These are phyloP conservation scores for Melolontha melolontha DNA, from an alignment of 2,888 invertebrate species.

Conservation along the genomic window DNA sequence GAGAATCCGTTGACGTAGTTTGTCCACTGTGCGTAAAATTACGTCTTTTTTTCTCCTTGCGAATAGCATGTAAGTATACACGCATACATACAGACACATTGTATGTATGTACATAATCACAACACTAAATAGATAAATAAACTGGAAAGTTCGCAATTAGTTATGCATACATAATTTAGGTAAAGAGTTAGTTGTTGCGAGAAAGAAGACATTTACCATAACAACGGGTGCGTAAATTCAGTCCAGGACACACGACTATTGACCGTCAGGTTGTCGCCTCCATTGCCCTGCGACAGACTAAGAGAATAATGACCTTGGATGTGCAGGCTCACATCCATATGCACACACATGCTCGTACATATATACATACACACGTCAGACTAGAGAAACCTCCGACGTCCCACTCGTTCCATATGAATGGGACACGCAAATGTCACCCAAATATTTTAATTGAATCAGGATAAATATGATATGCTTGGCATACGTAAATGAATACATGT, in stretches of 20 bases:
- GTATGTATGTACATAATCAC: neutral
- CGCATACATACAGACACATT: neutral
- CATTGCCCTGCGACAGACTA: conserved; percentile 31
- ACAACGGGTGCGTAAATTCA: conserved; percentile 51
- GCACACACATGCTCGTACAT: conserved; percentile 27
- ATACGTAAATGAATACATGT: conserved; percentile 31
- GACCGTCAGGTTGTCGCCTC: conserved; percentile 42
- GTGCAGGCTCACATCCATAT: conserved; percentile 38
- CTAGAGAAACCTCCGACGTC: conserved; percentile 19
- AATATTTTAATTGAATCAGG: conserved; percentile 55
- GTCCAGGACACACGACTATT: conserved; percentile 35
- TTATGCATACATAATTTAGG: conserved; percentile 55
- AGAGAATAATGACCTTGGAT: conserved; percentile 46
- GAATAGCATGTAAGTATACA: too few relatives aligned
- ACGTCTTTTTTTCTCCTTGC: too few relatives aligned
- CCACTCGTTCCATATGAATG: conserved; percentile 41
- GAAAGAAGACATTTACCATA: conserved; percentile 48
- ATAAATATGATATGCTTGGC: conserved; percentile 52
- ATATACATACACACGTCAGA: conserved; percentile 1
- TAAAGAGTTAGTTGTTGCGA: conserved; percentile 47
- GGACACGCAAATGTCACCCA: conserved; percentile 49
- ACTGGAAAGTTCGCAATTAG: conserved; percentile 50
- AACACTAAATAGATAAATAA: conserved; percentile 42
- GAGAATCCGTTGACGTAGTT: too few relatives aligned
- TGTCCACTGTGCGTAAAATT: too few relatives aligned